Evolutionary conservation across 2,797 vertebrate genomes (phyloP), one percentile per base, ranked within the genome.

Genomic region (Typhlichthys eigenmanni): DNA sequence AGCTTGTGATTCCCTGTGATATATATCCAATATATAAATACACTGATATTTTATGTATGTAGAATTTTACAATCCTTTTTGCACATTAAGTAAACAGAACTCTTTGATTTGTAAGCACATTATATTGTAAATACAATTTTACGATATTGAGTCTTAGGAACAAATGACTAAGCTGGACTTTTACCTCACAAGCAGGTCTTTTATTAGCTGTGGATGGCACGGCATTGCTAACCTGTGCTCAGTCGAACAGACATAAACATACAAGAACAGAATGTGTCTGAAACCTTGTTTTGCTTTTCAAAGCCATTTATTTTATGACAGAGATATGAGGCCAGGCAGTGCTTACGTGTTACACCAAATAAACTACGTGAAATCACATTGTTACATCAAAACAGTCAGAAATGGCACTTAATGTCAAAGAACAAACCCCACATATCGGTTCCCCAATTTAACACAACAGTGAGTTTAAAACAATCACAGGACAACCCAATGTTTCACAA

Each of bases 281-380:
- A 60, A 62, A 72, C 16, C 1, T 32, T 24, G 24, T 24, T 65
- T 72, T 80, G 74, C 83, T 87, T 79, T 65, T 86, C 38, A 38
- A 38, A 38, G 38, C 38, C 38, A 24, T 29, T 8, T 16, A n/a
- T 57, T 38, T 91, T 90, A 65, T 81, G 81, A 89, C 82, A 90
- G 78, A 86, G 79, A 88, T 81, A 82, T 72, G 83, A 82, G 84
- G 76, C 82, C 80, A 76, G 86, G 85, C 85, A 88, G 87, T 88
- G 85, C 82, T 84, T 86, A 87, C 88, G 86, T 78, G 83, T 84
- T 87, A 88, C 82, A 87, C 68, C 69, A 85, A 80, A 71, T 86
- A 84, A 82, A 80, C 72, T 82, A 91, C 74, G 81, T 83, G 83
- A 60, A 86, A 83, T 85, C 82, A 89, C 85, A 83, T 86, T 1